Evolutionary conservation across 2,888 invertebrate genomes (phyloP).

Genomic region (Oligia strigilis): DNA sequence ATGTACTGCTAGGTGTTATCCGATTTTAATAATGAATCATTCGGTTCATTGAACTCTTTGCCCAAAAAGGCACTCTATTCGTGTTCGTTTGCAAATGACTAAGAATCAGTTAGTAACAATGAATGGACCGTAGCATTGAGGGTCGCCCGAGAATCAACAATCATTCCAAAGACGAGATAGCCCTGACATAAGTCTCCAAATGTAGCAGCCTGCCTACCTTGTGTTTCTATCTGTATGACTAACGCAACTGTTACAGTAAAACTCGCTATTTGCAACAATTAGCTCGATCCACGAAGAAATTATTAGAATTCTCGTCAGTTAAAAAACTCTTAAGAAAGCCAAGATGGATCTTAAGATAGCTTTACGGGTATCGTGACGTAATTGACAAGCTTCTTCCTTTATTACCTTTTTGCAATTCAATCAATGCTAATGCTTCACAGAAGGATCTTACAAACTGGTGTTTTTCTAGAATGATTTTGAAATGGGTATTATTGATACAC

Average conservation of each 20-base stretch:
- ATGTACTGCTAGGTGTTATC: slow-evolving; percentile 65
- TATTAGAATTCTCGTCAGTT: slow-evolving; percentile 33
- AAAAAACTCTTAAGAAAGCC: slow-evolving; percentile 54
- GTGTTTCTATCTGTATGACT: slow-evolving; percentile 84
- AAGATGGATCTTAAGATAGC: slow-evolving; percentile 63
- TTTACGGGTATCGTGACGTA: slow-evolving; percentile 58
- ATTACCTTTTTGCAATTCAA: slow-evolving; percentile 55
- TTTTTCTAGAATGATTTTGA: slow-evolving; percentile 26
- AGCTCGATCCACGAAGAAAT: slow-evolving; percentile 69
- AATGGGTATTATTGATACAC: slow-evolving; percentile 21
- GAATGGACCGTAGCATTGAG: slow-evolving; percentile 78
- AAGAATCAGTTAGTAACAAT: slow-evolving; percentile 72
- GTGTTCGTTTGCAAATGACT: slow-evolving; percentile 77
- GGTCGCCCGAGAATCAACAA: slow-evolving; percentile 71
- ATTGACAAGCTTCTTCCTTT: slow-evolving; percentile 54
- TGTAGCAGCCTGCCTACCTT: slow-evolving; percentile 87
- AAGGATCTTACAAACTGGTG: slow-evolving; percentile 24
- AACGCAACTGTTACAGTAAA: slow-evolving; percentile 74
- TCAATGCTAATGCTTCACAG: slow-evolving; percentile 41
- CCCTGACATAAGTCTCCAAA: slow-evolving; percentile 89
- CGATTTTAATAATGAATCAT: slow-evolving; percentile 79
- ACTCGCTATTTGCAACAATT: slow-evolving; percentile 72
- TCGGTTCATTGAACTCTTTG: slow-evolving; percentile 77
- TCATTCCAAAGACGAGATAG: slow-evolving; percentile 79
- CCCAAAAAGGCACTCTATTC: slow-evolving; percentile 76